phyloP scores from a whole-genome alignment of 2,797 vertebrate genomes.

The Melanotaenia pygmaea region DNA sequence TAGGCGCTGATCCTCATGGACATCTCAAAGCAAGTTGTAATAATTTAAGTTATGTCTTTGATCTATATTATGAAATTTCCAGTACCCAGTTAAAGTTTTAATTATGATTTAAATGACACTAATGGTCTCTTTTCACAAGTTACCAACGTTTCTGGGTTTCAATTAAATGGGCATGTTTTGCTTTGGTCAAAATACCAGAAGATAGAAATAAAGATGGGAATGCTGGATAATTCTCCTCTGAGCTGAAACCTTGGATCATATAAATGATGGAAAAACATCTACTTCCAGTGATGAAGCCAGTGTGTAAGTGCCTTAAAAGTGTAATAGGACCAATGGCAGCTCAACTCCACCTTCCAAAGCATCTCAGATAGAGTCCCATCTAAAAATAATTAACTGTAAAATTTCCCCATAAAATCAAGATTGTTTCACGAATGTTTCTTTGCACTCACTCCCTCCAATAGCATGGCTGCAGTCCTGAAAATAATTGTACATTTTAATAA shows the following conservation, averaged over 20 bases:
- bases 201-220: not conserved
- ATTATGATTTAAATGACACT: not conserved
- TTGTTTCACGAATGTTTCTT: not conserved
- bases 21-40: not conserved
- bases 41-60: not conserved
- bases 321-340: not conserved
- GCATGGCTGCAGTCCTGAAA: not conserved
- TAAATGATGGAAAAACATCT: not conserved
- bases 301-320: not conserved
- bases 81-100: not conserved
- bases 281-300: not conserved
- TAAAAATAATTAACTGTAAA: not conserved
- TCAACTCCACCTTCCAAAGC: not conserved
- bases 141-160: not conserved
- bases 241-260: not conserved
- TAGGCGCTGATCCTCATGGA: conserved; percentile 10
- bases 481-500: not conserved
- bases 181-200: not conserved
- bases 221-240: not conserved
- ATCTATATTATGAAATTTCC: not conserved
- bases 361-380: not conserved
- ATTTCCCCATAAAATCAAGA: not conserved
- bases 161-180: not conserved
- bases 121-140: not conserved
- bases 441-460: not conserved